These are phyloP conservation scores for Cynoglossus semilaevis DNA, from an alignment of 2,113 vertebrate species.

Conservation along the genomic window DNA sequence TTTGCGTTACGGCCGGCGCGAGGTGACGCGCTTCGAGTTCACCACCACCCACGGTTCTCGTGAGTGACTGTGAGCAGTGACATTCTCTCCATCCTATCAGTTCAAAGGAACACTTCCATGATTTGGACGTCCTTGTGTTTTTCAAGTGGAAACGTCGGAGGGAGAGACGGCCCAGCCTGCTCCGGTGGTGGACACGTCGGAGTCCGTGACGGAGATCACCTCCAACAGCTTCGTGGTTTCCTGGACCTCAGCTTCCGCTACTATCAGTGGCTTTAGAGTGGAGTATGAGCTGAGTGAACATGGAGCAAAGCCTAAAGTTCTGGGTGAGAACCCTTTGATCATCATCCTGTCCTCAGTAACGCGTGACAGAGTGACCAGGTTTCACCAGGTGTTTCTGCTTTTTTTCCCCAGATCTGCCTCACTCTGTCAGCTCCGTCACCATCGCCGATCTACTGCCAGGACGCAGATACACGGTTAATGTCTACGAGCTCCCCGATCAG, in stretches of 20 bases:
- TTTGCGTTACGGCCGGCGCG: slow-evolving; percentile 80
- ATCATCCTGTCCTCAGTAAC: background rate
- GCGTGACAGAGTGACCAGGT: too few species aligned
- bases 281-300: slow-evolving; percentile 94
- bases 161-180: slow-evolving; percentile 83
- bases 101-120: background rate
- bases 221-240: slow-evolving; percentile 96
- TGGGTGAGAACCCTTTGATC: slow-evolving; percentile 77
- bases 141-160: slow-evolving; percentile 76
- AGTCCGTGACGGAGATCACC: slow-evolving; percentile 96
- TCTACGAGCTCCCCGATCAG: slow-evolving; percentile 86
- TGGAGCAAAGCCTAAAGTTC: slow-evolving; percentile 77
- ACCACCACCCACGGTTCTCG: slow-evolving; percentile 83
- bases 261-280: slow-evolving; percentile 91
- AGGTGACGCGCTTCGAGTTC: slow-evolving; percentile 93
- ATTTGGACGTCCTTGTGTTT: background rate
- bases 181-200: slow-evolving; percentile 82
- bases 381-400: too few species aligned
- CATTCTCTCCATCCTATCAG: background rate
- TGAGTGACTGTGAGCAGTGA: slow-evolving; percentile 61
- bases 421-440: slow-evolving; percentile 83
- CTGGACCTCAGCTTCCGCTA: slow-evolving; percentile 94
- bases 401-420: slow-evolving; percentile 82
- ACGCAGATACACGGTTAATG: slow-evolving; percentile 91
- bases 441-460: slow-evolving; percentile 92